Evolutionary conservation across 2,113 vertebrate species (phyloP), one percentile per base, ranked within the genome.

Genomic region (Bos indicus): DNA sequence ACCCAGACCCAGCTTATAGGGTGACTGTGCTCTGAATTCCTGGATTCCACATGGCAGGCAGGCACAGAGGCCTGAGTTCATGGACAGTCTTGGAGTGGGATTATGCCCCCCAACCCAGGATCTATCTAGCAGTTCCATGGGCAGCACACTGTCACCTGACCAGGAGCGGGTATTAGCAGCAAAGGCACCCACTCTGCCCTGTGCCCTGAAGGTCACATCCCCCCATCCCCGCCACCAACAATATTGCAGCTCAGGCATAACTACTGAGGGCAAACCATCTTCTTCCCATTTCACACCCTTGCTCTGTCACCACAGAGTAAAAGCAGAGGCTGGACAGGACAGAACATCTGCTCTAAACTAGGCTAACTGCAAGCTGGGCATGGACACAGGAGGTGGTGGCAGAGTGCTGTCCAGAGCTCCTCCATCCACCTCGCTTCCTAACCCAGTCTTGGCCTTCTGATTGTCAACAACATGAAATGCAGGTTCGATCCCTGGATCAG

Each of bases 211-310:
- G n/a, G 74, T 84, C 85, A 48, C 43, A 23, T 2, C 9, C n/a
- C 25, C 13, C 52, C 5, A 11, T 0, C 67, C 4, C 30, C 16
- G 1, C 26, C 9, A 4, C 7, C 33, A 3, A 0, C 8, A 21
- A 23, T 9, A n/a, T 6, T 78, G 15, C 30, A 36, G 3, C 57
- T 88, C 88, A 30, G 48, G 28, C 33, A 48, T 74, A 9, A 13
- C 26, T 25, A 16, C 40, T 23, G 78, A 71, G 25, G 60, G 40
- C 1, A 15, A 62, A 60, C 90, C 95, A 85, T 52, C 95, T 92
- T 88, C 84, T 36, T 25, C 51, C 84, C 40, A 17, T 33, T 13
- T 90, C 2, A 11, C 25, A 48, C n/a, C 78, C 57, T 62, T 51
- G 48, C 80, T 91, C 80, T 85, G 71, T 43, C 62, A 81, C 90